These are phyloP conservation scores for Plagodis dolabraria DNA, from an alignment of 2,888 invertebrate species.

Conservation along the genomic window DNA sequence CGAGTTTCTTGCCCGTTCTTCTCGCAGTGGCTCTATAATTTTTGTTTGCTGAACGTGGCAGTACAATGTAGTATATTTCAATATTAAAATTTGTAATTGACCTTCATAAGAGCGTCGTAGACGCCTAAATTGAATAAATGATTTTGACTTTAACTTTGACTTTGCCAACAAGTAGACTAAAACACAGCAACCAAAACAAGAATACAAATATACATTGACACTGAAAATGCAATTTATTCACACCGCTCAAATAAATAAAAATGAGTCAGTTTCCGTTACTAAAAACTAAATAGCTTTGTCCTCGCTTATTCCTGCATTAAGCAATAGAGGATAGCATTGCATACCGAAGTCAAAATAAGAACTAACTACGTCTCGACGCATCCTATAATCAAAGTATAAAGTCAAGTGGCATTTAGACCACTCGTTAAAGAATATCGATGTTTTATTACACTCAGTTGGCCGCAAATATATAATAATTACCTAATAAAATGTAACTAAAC, in stretches of 20 bases:
- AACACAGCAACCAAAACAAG: no score
- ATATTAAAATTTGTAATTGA: no score
- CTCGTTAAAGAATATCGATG: conserved; percentile 45
- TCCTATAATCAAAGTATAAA: conserved; percentile 26
- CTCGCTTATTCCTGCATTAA: conserved; percentile 54
- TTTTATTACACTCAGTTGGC: conserved; percentile 54
- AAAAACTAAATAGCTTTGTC: conserved; percentile 48
- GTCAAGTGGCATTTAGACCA: conserved; percentile 48
- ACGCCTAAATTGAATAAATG: no score
- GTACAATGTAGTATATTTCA: no score
- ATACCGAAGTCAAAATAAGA: conserved; percentile 40
- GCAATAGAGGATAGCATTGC: conserved; percentile 54
- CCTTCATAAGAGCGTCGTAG: no score
- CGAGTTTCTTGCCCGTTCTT: no score
- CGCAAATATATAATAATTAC: conserved; percentile 50
- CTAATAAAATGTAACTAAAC: conserved; percentile 57
- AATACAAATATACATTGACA: no score
- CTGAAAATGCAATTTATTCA: conserved; percentile 38
- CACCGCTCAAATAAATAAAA: conserved; percentile 56
- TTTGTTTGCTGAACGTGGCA: no score
- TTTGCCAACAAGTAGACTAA: no score
- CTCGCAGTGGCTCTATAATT: no score
- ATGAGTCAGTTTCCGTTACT: conserved; percentile 57
- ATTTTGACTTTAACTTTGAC: no score
- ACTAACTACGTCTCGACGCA: conserved; percentile 22